phyloP scores from a whole-genome alignment of 2,113 vertebrate species.

The Ornithorhynchus anatinus region DNA sequence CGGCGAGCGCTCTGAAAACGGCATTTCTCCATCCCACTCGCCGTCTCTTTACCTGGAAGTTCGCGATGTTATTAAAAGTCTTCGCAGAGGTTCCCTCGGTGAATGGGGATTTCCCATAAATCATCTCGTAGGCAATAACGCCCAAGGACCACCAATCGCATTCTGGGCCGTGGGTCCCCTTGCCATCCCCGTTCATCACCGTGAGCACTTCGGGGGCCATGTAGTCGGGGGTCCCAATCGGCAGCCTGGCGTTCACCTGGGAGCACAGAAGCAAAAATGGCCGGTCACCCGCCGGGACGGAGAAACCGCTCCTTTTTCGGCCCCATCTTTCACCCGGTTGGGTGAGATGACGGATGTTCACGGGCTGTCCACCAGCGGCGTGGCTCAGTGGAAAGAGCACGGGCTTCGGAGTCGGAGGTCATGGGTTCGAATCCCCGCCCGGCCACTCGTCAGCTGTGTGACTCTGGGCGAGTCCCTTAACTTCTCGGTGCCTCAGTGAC shows the following conservation, averaged over 20 bases:
- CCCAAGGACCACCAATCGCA: conserved; percentile 98
- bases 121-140: conserved; percentile 93
- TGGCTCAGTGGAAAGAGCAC: no score
- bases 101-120: conserved; percentile 88
- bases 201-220: conserved; percentile 90
- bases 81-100: conserved; percentile 83
- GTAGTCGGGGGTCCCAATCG: conserved; percentile 88
- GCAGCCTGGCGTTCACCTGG: conserved; percentile 77
- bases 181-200: conserved; percentile 74
- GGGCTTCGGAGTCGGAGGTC: no score
- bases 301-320: not conserved
- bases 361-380: no score
- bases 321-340: not conserved
- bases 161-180: conserved; percentile 75
- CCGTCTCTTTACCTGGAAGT: conserved; percentile 82
- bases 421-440: no score
- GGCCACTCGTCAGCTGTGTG: no score
- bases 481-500: no score
- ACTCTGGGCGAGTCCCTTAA: no score
- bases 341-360: no score
- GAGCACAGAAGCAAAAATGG: conserved; percentile 28
- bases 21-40: not conserved
- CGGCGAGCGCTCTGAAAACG: no score
- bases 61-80: conserved; percentile 93
- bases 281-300: no score